These are phyloP conservation scores for Cantharis rustica DNA, from an alignment of 2,888 invertebrate genomes.

Conservation along the genomic window DNA sequence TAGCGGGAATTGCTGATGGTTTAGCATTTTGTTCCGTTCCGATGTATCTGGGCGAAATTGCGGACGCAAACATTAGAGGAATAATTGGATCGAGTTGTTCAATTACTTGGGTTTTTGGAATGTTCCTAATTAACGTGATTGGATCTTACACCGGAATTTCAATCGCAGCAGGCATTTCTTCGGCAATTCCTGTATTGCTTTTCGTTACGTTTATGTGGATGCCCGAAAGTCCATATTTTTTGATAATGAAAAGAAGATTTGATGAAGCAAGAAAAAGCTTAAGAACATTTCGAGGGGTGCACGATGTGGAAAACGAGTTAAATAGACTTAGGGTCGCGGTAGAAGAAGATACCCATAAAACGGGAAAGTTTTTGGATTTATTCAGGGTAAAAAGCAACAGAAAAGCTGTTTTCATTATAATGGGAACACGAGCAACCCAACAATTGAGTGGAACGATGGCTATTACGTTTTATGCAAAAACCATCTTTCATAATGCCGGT, in stretches of 20 bases:
- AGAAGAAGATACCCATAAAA: conserved; percentile 50
- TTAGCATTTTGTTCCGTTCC: conserved; percentile 57
- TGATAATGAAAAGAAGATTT: conserved; percentile 51
- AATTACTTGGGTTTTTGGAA: conserved; percentile 62
- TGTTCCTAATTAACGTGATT: conserved; percentile 66
- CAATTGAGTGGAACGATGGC: conserved; percentile 65
- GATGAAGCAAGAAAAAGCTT: conserved; percentile 59
- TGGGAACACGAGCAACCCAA: conserved; percentile 64
- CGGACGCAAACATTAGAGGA: conserved; percentile 63
- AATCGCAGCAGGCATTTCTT: conserved; percentile 60
- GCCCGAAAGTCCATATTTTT: conserved; percentile 67
- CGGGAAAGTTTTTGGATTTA: conserved; percentile 60
- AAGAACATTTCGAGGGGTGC: conserved; percentile 61
- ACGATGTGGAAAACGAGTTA: conserved; percentile 57
- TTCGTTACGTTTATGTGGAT: conserved; percentile 64
- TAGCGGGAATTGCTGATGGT: conserved; percentile 66
- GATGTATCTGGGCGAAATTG: conserved; percentile 67
- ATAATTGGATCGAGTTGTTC: conserved; percentile 67
- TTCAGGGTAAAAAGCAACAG: conserved; percentile 61
- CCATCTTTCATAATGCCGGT: conserved; percentile 60
- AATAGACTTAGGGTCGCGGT: conserved; percentile 40
- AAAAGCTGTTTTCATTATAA: conserved; percentile 65
- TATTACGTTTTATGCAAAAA: conserved; percentile 63
- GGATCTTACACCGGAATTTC: conserved; percentile 62
- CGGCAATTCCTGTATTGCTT: conserved; percentile 62